Conservation (phyloP, 2,113 vertebrate genomes). For the Calonectris borealis region DNA sequence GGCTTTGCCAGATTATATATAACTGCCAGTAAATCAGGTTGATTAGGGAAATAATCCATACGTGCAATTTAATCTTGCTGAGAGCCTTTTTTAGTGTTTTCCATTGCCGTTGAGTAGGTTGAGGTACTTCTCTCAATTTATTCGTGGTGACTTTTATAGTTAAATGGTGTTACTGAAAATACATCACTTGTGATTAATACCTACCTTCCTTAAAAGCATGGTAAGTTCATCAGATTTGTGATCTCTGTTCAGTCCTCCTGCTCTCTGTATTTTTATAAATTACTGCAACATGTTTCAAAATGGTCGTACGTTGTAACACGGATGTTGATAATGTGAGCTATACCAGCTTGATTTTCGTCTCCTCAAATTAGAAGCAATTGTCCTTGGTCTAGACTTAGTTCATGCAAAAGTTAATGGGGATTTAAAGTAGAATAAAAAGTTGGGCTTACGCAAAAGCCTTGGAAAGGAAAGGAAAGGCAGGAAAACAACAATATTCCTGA, state of each 20-base stretch:
- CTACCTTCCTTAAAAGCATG: neutral
- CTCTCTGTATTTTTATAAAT: neutral
- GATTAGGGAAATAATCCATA: neutral
- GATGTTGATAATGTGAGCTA: neutral
- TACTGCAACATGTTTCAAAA: neutral
- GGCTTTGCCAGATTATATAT: constrained; percentile 31
- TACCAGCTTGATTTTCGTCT: neutral
- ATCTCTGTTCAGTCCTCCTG: neutral
- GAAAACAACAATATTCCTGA: neutral
- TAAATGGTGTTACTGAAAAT: constrained; percentile 49
- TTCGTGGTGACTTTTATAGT: constrained; percentile 14
- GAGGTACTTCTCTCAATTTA: constrained; percentile 39
- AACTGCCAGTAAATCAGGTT: neutral
- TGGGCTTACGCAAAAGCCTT: neutral
- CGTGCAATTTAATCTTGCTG: neutral
- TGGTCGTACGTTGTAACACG: neutral
- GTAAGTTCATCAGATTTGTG: neutral
- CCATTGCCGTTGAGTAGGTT: neutral
- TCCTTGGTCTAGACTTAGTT: neutral
- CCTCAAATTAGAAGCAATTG: neutral
- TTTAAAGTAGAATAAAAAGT: neutral
- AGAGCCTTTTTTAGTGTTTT: constrained; percentile 1
- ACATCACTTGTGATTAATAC: neutral
- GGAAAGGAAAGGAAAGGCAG: neutral
- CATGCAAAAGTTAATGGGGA: neutral